Evolutionary conservation across 2,797 vertebrate species (phyloP).

Genomic region (Halcyon smyrnensis): DNA sequence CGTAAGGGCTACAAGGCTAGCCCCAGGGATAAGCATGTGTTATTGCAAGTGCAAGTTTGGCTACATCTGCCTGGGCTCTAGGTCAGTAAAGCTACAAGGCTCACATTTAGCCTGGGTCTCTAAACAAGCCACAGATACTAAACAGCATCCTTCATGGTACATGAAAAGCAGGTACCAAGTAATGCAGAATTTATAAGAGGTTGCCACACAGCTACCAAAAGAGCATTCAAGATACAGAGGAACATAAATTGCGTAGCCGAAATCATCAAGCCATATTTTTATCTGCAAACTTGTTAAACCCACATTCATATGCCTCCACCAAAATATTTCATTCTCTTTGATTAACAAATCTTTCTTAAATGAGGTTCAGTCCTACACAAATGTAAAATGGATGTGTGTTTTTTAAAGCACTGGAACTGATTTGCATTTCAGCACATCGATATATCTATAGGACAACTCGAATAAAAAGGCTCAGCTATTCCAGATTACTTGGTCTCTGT

Average conservation of each 20-base stretch:
- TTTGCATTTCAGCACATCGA: constrained; percentile 8
- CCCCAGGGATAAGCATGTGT: rapidly evolving
- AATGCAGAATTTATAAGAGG: neutral
- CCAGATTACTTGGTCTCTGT: constrained; percentile 5
- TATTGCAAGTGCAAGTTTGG: neutral
- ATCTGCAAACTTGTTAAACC: constrained; percentile 72
- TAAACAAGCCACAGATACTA: neutral
- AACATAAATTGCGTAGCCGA: constrained; percentile 1
- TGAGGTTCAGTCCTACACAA: constrained; percentile 50
- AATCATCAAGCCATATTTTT: constrained; percentile 56
- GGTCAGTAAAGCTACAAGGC: neutral
- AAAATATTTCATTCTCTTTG: constrained; percentile 81
- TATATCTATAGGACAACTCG: neutral
- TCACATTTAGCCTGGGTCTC: neutral
- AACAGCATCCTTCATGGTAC: neutral
- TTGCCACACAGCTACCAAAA: neutral
- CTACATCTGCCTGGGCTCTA: neutral
- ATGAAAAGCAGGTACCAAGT: neutral
- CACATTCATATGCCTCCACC: constrained; percentile 70
- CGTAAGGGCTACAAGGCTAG: neutral
- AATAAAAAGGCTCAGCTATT: constrained; percentile 16
- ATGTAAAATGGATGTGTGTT: constrained; percentile 44
- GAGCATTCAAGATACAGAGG: neutral
- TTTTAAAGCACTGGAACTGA: constrained; percentile 43
- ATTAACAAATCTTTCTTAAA: constrained; percentile 78